Evolutionary conservation across 1,140 invertebrate genomes (phyloP).

Genomic region (Drosophila nebulosa): DNA sequence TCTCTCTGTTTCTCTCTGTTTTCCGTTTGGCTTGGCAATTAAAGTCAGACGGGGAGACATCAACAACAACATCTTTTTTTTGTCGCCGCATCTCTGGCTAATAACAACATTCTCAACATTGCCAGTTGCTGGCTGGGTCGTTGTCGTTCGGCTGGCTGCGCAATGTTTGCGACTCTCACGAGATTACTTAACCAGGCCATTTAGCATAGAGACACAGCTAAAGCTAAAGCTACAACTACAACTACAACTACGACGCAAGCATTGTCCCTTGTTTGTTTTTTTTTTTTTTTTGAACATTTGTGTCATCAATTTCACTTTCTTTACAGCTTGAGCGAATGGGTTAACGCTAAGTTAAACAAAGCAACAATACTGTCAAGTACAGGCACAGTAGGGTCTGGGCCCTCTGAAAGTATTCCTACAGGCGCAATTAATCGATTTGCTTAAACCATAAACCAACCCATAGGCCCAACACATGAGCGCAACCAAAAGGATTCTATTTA

Average conservation of each 20-base stretch:
- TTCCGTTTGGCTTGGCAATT: conserved; percentile 32
- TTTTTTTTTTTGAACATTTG: conserved; percentile 71
- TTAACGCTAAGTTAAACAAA: conserved; percentile 52
- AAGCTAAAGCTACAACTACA: conserved; percentile 13
- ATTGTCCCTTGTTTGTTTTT: conserved; percentile 56
- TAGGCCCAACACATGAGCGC: neutral
- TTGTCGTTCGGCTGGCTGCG: conserved; percentile 46
- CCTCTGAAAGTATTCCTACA: conserved; percentile 51
- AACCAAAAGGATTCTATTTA: neutral
- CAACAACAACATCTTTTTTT: conserved; percentile 20
- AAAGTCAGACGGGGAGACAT: conserved; percentile 26
- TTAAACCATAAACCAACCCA: neutral
- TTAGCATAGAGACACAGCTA: conserved; percentile 47
- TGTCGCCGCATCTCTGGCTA: conserved; percentile 51
- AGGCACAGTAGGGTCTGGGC: neutral
- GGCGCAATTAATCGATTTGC: conserved; percentile 49
- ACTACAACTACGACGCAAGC: conserved; percentile 4
- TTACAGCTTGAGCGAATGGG: conserved; percentile 42
- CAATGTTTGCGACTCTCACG: conserved; percentile 77
- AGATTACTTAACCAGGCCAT: conserved; percentile 79
- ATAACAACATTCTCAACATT: conserved; percentile 71
- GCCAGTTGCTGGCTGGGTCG: conserved; percentile 7
- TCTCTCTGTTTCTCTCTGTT: neutral
- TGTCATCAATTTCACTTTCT: conserved; percentile 80
- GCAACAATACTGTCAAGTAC: conserved; percentile 34